Evolutionary conservation across 1,140 invertebrate genomes (phyloP), one percentile per base, ranked within the genome.

Genomic region (Trypoxylus dichotomus): DNA sequence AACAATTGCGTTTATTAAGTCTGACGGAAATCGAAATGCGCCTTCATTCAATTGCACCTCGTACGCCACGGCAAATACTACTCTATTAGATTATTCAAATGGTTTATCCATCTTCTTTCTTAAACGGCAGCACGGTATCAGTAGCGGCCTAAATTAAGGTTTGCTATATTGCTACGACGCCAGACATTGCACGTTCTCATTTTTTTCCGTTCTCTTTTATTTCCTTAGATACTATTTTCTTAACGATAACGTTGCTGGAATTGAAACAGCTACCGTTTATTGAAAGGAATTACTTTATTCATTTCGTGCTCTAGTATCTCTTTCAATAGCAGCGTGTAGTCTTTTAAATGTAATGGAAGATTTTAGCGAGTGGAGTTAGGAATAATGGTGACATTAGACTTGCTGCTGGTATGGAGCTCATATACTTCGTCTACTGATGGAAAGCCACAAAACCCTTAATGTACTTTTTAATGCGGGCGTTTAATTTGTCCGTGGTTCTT

Each of bases 301-400:
- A 68, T 68, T 27, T 24, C 24, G 58, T 21, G 8, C 21, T 6
- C 21, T 19, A 27, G 60, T 68, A 68, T 68, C 60, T 68, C 60
- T 68, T 68, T 68, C 60, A 68, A 68, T 68, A 68, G 15, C 24
- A 68, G 15, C 24, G 60, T 11, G 24, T 29, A 68, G 60, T 68
- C 60, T 68, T 29, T 29, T 29, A 54, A 6, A 29, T 7, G 60
- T 68, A 68, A 68, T 68, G 60, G 60, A 68, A 68, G 60, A 68
- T 68, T 68, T 29, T 68, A 68, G 21, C 60, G 60, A 68, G 8
- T 29, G 3, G 60, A 68, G 60, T 68, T 68, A 13, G 60, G 21
- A 68, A 68, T 68, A 68, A 68, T 68, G 60, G 19, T 68, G 60
- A 68, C 60, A 68, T 68, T 68, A 68, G 60, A 68, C 60, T 60